A percentile compares a stretch with the other conserved stretches of the same genome.
These are phyloP conservation scores for Drosophila yakuba DNA, from an alignment of 1,140 invertebrate species.

Conservation along the genomic window DNA sequence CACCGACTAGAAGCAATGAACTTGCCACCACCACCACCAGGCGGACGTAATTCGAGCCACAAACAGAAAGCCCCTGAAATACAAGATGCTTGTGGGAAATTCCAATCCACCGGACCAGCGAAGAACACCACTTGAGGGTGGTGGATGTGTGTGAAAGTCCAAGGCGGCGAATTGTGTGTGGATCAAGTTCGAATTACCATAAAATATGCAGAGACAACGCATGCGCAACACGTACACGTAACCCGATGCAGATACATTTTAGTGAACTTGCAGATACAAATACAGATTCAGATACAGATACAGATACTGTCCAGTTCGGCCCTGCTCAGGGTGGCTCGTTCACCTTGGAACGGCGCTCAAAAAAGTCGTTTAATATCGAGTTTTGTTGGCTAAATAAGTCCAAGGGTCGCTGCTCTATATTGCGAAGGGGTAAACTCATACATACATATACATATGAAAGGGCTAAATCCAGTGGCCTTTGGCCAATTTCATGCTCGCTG, in stretches of 20 bases:
- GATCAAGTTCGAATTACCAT: constrained; percentile 73
- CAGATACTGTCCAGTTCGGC: constrained; percentile 28
- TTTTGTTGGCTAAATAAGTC: constrained; percentile 48
- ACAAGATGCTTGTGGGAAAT: constrained; percentile 67
- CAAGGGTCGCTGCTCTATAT: constrained; percentile 53
- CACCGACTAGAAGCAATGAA: constrained; percentile 60
- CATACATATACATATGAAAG: constrained; percentile 7
- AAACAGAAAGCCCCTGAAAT: constrained; percentile 59
- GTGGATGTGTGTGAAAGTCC: constrained; percentile 55
- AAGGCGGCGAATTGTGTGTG: constrained; percentile 16
- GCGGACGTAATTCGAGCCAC: constrained; percentile 55
- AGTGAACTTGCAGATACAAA: constrained; percentile 32
- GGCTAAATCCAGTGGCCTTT: constrained; percentile 51
- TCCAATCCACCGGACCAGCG: constrained; percentile 37
- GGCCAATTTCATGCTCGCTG: constrained; percentile 52
- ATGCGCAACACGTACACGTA: constrained; percentile 74
- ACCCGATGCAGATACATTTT: constrained; percentile 46
- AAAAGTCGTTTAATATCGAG: constrained; percentile 51
- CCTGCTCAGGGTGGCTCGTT: constrained; percentile 50
- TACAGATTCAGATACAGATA: constrained; percentile 22
- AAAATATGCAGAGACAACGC: constrained; percentile 72
- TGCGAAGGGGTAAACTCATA: not conserved
- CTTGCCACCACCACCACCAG: constrained; percentile 29
- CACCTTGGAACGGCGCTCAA: constrained; percentile 56
- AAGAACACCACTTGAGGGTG: constrained; percentile 34